Conservation (phyloP, 2,113 vertebrate genomes). For the Anguilla japonica region DNA sequence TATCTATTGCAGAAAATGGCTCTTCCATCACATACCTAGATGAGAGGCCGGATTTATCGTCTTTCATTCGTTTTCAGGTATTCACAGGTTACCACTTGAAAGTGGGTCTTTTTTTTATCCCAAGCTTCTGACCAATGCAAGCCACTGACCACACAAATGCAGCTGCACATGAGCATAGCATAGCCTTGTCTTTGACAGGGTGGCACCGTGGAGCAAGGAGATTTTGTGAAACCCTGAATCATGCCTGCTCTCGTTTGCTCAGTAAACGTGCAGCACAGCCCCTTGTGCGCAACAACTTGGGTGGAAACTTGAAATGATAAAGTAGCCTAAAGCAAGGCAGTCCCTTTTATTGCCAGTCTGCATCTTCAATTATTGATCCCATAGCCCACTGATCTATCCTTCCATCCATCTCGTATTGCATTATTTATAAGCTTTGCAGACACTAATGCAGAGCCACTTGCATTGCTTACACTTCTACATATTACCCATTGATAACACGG, state of each 20-base stretch:
- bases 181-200: neutral
- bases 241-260: neutral
- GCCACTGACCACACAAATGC: neutral
- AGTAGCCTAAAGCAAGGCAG: neutral
- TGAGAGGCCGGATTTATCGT: too few species aligned
- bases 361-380: constrained; percentile 5
- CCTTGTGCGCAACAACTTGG: neutral
- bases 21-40: too few species aligned
- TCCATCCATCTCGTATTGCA: neutral
- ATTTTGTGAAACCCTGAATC: neutral
- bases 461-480: neutral
- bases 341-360: neutral
- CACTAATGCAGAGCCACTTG: neutral
- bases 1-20: too few species aligned
- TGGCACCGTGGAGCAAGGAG: neutral
- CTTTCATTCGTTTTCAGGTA: neutral
- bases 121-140: neutral
- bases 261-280: neutral
- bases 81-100: neutral
- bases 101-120: neutral
- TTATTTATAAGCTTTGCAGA: neutral
- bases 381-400: neutral
- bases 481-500: neutral
- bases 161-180: neutral
- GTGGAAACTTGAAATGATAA: neutral